Percentiles rank a stretch among this genome's conserved stretches.
These are phyloP conservation scores for Micropterix aruncella DNA, from an alignment of 2,888 invertebrate genomes.

Conservation along the genomic window DNA sequence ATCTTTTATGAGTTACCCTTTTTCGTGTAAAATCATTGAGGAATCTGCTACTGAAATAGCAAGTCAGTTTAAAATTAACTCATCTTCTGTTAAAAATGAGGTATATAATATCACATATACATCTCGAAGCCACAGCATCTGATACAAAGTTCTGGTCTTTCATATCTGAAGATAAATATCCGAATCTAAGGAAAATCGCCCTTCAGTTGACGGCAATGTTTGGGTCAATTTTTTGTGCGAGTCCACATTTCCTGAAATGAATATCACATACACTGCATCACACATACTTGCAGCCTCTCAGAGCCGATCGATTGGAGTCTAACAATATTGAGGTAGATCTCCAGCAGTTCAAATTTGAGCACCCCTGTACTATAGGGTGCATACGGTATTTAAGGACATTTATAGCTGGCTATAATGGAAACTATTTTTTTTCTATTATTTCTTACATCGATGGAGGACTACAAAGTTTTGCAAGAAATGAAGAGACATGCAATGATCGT, in stretches of 20 bases:
- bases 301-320: no score
- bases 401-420: no score
- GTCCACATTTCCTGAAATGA: slow-evolving; percentile 7
- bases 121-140: slow-evolving; percentile 8
- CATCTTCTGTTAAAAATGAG: slow-evolving; percentile 8
- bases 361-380: no score
- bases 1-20: slow-evolving; percentile 6
- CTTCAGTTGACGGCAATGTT: slow-evolving; percentile 8
- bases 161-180: slow-evolving; percentile 9
- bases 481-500: no score
- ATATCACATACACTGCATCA: no score
- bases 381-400: no score
- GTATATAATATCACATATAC: slow-evolving; percentile 8
- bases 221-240: slow-evolving; percentile 6
- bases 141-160: slow-evolving; percentile 6
- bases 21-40: slow-evolving; percentile 9
- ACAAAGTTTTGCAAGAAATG: no score
- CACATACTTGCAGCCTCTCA: no score
- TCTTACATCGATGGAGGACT: no score
- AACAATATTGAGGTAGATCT: no score
- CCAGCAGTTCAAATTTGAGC: no score
- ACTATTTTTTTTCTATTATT: no score
- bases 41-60: slow-evolving; percentile 9
- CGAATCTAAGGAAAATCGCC: slow-evolving; percentile 6
- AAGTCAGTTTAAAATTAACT: slow-evolving; percentile 8